Evolutionary conservation across 53 echinoderm and acorn worm species (phyloP), one percentile per base, ranked within the genome.

Genomic region (Stichopus horrens): DNA sequence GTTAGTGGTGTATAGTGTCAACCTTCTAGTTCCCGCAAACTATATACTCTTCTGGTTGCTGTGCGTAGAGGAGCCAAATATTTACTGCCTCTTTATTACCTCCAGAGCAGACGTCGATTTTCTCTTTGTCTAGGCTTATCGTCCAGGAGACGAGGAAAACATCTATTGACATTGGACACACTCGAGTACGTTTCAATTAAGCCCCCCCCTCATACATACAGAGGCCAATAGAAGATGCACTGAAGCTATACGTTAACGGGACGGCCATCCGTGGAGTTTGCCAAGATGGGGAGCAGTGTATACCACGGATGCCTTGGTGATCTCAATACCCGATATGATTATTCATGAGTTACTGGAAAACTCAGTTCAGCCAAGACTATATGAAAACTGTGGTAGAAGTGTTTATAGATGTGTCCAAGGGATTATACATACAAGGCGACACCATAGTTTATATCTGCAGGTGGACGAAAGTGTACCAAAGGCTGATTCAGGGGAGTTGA

Each of bases 81-180:
- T 79, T 79, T 79, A 79, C 79, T 79, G 10, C 63, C 63, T 63
- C 63, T 63, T 13, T 63, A 10, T 63, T 63, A 37, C 16, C 63
- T 63, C 14, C 63, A 63, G 63, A 63, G 63, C 63, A 4, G 16
- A 13, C 16, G 14, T 13, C 53, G 52, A 79, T 19, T 53, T 52
- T 53, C 52, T 19, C 79, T 55, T 79, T 79, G 79, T 79, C 53
- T 19, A 51, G 79, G 79, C 51, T 79, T 79, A 79, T 79, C 79
- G 53, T 55, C 79, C 7, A 4, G 55, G 79, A 53, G 53, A 51
- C 79, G 11, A 55, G 79, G 8, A 79, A 79, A 79, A 53, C 53
- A 55, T 13, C 14, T 78, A 78, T 78, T 79, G 79, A 79, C 54
- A 53, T 53, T 79, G 79, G 79, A 53, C 79, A 79, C 56, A 55